phyloP scores from a whole-genome alignment of 2,888 invertebrate genomes.

The Calliphora vomitoria region DNA sequence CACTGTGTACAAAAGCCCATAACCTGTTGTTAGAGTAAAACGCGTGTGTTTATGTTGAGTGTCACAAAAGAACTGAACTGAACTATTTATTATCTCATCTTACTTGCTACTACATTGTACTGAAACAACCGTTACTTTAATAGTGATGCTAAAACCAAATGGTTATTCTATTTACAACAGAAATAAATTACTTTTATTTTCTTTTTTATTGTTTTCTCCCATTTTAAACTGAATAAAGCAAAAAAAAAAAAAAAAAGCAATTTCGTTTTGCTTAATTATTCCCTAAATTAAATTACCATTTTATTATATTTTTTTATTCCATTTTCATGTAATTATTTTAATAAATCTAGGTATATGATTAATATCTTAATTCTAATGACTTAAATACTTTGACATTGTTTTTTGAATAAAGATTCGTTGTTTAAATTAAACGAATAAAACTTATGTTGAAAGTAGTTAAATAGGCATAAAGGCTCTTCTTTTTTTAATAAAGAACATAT shows the following conservation, averaged over 20 bases:
- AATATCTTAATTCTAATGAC: not conserved
- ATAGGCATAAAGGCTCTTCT: not conserved
- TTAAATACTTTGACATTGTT: not conserved
- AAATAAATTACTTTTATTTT: slow-evolving; percentile 4
- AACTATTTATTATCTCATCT: not conserved
- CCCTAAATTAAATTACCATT: not conserved
- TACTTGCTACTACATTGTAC: not conserved
- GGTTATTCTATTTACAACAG: no score
- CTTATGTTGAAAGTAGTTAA: not conserved
- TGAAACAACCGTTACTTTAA: no score
- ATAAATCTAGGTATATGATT: not conserved
- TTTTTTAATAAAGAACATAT: not conserved
- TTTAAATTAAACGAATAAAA: slow-evolving; percentile 6
- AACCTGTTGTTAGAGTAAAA: not conserved
- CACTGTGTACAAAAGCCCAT: not conserved
- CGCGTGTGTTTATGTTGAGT: no score
- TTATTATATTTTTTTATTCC: not conserved
- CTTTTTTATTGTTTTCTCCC: not conserved
- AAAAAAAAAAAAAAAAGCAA: slow-evolving; percentile 3
- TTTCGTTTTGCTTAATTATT: slow-evolving; percentile 30
- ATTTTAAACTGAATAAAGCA: not conserved
- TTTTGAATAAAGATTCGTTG: slow-evolving; percentile 1
- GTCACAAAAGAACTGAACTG: no score
- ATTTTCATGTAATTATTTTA: slow-evolving; percentile 16
- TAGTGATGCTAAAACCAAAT: not conserved